Base-by-base conservation (phyloP, 2,113 vertebrate species). In the Egretta garzetta region DNA sequence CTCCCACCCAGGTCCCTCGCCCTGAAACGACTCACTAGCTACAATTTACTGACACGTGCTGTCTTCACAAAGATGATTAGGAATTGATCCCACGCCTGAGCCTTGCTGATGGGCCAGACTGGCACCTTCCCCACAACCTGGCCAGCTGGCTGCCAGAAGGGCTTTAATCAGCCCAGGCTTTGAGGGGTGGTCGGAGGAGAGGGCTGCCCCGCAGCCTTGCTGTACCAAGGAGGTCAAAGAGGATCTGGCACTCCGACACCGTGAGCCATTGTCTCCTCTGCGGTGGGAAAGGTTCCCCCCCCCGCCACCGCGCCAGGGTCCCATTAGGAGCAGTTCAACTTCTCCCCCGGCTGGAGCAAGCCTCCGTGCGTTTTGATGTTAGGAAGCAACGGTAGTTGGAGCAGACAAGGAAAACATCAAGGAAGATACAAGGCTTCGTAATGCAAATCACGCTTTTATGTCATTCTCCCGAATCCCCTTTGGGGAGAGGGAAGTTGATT, bases 401-500 rank as follows among this genome's bases (percentile, higher is more conserved):
- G 82, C 88, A 94, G 90, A 80, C 64, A 88, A 96, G 91, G 50
- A 94, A 95, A 97, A 92, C 88, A 96, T 95, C 89, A 96, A 95
- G 96, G 87, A 96, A 95, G 90, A 94, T 24, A 74, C 32, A 72
- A 95, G 77, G 83, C 94, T 96, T 92, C 92, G 5, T 81, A 92
- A 98, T 97, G 96, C 93, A 96, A 97, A 96, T 96, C 68, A 60
- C 1, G 41, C 90, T 97, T 97, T 97, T 90, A 94, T 95, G 87
- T 90, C 91, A 91, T 91, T 95, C 71, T 91, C 77, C n/a, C 4
- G 5, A 90, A 89, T 93, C 80, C 82, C 95, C 93, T 87, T 8
- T 47, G 58, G 94, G 88, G 75, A 92, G 37, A 96, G 37, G 52
- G 72, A 97, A 95, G 93, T 96, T 94, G 94, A 96, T 96, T 96